Base-by-base conservation (phyloP, 2,888 invertebrate species). In the Phyllotreta striolata region DNA sequence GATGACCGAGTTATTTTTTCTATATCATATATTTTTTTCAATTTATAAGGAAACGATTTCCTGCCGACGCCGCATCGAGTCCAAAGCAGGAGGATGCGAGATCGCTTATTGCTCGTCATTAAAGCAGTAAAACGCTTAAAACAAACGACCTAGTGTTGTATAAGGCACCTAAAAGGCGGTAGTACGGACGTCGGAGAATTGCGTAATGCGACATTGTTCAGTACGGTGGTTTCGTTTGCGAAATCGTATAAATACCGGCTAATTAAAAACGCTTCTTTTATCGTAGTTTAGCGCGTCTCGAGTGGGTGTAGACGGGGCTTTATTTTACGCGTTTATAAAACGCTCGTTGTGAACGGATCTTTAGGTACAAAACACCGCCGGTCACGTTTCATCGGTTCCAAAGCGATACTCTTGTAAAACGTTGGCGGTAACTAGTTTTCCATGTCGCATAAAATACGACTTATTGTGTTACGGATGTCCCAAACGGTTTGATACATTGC, bases 401-500 rank as follows among this genome's bases (percentile, higher is more conserved):
- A 74, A 72, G 68, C 74, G 74, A 74, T 72, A 73, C 73, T 75
- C 24, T 73, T 73, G 73, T 74, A 73, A 56, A 67, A 56, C 66
- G 69, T 56, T 66, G 73, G 77, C 72, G 78, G 44, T 60, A 60
- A 60, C 59, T 59, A 59, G 59, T 78, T 79, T 78, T 78, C 78
- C 77, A 75, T 77, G 78, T 77, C 78, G 78, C 76, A 78, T 79
- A 79, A 79, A 78, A 78, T 79, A 79, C 76, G 77, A 76, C 74
- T 77, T 77, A 79, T 79, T 79, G 78, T 79, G 74, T 78, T 78
- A 76, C 78, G 76, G 76, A 73, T 76, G 77, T 77, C 75, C 76
- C 69, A 72, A 24, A 65, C 71, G 71, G 78, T 79, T 24, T 24
- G 78, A 79, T 79, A 74, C 79, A 79, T 78, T 77, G 78, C 76